These are phyloP conservation scores for Paracanthobrama guichenoti DNA, from an alignment of 2,113 vertebrate genomes.

Conservation along the genomic window DNA sequence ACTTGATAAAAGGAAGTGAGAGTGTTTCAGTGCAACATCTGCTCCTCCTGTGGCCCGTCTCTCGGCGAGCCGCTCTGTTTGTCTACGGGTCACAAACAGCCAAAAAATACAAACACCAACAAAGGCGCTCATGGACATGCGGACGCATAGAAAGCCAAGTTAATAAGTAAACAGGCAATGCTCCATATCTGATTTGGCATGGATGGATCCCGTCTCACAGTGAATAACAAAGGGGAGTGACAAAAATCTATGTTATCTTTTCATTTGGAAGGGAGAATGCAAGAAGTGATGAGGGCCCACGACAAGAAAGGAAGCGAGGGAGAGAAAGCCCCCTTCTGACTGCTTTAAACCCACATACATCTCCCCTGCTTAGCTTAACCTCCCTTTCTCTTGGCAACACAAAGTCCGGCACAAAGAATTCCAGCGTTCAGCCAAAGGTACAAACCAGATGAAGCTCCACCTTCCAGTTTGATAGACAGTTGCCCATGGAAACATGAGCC, in stretches of 20 bases:
- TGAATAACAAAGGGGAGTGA: slow-evolving; percentile 71
- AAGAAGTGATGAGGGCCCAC: slow-evolving; percentile 63
- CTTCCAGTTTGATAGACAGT: slow-evolving; percentile 59
- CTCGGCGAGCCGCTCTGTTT: slow-evolving; percentile 56
- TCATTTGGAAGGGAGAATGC: slow-evolving; percentile 67
- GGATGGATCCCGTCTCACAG: slow-evolving; percentile 54
- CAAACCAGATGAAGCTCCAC: slow-evolving; percentile 64
- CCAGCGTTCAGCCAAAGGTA: slow-evolving; percentile 77
- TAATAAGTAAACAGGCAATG: slow-evolving; percentile 71
- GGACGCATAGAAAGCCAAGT: slow-evolving; percentile 60
- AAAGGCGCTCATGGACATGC: slow-evolving; percentile 45
- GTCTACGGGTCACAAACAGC: slow-evolving; percentile 62
- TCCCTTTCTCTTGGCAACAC: slow-evolving; percentile 77
- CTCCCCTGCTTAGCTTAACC: slow-evolving; percentile 70
- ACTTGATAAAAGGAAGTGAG: slow-evolving; percentile 74
- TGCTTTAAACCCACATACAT: slow-evolving; percentile 74
- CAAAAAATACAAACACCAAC: slow-evolving; percentile 56
- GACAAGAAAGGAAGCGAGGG: slow-evolving; percentile 57
- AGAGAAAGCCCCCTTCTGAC: slow-evolving; percentile 73
- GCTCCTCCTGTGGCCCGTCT: slow-evolving; percentile 67
- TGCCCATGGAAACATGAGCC: slow-evolving; percentile 66
- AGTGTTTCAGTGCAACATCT: slow-evolving; percentile 73
- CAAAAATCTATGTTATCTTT: slow-evolving; percentile 77
- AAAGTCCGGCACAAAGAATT: slow-evolving; percentile 78
- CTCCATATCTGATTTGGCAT: slow-evolving; percentile 71